These are phyloP conservation scores for Danio aesculapii DNA, from an alignment of 2,797 vertebrate species.

Conservation along the genomic window DNA sequence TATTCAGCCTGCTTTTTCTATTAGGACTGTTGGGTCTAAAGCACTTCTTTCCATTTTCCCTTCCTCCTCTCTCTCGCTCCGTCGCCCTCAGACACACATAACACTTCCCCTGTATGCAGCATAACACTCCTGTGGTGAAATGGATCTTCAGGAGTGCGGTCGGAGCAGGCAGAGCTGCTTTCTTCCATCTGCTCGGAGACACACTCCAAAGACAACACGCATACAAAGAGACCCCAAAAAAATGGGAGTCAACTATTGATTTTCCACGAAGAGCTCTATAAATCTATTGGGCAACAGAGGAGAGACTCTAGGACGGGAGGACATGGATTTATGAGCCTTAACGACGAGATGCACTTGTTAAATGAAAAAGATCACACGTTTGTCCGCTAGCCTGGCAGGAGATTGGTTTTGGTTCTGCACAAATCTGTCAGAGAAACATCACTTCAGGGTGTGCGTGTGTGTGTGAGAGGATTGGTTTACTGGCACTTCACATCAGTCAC, in stretches of 20 bases:
- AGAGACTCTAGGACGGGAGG: neutral
- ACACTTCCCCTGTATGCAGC: slow-evolving; percentile 39
- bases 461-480: slow-evolving; percentile 4
- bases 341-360: slow-evolving; percentile 39
- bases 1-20: neutral
- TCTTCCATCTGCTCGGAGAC: slow-evolving; percentile 47
- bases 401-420: slow-evolving; percentile 39
- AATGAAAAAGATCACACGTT: slow-evolving; percentile 44
- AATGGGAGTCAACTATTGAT: slow-evolving; percentile 39
- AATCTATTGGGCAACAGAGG: slow-evolving; percentile 31
- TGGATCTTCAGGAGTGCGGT: slow-evolving; percentile 26
- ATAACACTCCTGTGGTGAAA: slow-evolving; percentile 43
- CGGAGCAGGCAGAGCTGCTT: slow-evolving; percentile 24
- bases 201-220: slow-evolving; percentile 46
- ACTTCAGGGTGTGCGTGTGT: neutral
- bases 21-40: neutral
- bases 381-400: slow-evolving; percentile 28
- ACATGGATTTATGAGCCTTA: slow-evolving; percentile 43
- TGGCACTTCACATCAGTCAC: slow-evolving; percentile 14
- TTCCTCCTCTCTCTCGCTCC: neutral
- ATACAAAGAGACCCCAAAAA: slow-evolving; percentile 9
- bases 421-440: slow-evolving; percentile 22
- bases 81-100: slow-evolving; percentile 20
- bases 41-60: neutral
- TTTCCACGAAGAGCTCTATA: slow-evolving; percentile 49